Base-by-base conservation (phyloP, 2,888 invertebrate genomes). In the Physocephala rufipes region DNA sequence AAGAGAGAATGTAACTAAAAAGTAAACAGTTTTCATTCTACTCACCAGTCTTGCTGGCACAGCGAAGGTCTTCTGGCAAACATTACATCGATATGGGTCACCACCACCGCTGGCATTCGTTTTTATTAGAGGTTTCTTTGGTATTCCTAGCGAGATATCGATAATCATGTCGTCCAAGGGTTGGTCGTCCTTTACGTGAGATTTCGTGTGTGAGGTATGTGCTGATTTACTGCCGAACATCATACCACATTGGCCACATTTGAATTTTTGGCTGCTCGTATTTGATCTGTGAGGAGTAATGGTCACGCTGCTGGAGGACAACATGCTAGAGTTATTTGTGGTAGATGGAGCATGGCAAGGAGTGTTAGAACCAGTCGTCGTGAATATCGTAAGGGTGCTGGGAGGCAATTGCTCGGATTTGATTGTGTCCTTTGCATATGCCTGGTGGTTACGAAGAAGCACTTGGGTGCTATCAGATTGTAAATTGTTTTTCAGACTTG, bases 41-140 rank as follows among this genome's bases (percentile, higher is more conserved):
- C 84, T 85, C 73, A 90, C 90, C 77, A 95, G 88, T 74, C 95
- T 89, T 68, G 95, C 95, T 30, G 95, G 95, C 67, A 95, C 95
- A 55, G 95, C 94, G 84, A 95, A 96, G 16, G 95, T 95, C 85
- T 95, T 95, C 79, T 93, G 91, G 85, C 95, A 96, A 78, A 95
- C 94, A 86, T 95, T 93, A 87, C 95, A 95, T 76, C 92, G 91
- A 86, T 95, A 95, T 26, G 94, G 94, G 87, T 95, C 95, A 36
- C 87, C 86, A 24, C 86, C 84, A 21, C 77, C 80, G 24, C 79
- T 80, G 47, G 79, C 19, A 76, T 80, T 21, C 58, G 58, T 28
- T n/a, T 82, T 83, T 16, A 84, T 81, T 73, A 81, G 82, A 45
- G 86, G 84, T 67, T 82, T 80, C 75, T 84, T 87, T 78, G 80